A percentile compares a stretch with the other conserved stretches of the same genome.
phyloP scores from a whole-genome alignment of 2,888 invertebrate species.

The Amphipoea oculea region DNA sequence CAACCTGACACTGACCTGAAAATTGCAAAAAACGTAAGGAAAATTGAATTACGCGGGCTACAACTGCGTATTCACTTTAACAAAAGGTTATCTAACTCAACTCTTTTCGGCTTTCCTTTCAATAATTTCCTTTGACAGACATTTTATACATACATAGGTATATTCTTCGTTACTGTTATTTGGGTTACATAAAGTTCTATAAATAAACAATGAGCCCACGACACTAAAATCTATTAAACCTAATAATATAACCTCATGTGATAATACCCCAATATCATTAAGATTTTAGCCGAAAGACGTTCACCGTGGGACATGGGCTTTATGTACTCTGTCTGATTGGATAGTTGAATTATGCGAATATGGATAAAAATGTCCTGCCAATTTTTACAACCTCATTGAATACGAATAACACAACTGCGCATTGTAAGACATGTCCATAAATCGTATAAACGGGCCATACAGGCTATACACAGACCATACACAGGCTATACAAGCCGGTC shows the following conservation, averaged over 20 bases:
- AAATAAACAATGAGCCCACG: too few species aligned
- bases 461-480: conserved; percentile 36
- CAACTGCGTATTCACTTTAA: too few species aligned
- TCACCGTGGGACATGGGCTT: too few species aligned
- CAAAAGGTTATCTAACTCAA: background rate
- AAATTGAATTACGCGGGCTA: too few species aligned
- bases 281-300: background rate
- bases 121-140: background rate
- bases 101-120: too few species aligned
- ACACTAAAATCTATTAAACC: too few species aligned
- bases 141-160: background rate
- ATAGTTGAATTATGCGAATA: background rate
- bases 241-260: too few species aligned
- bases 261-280: too few species aligned
- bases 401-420: conserved; percentile 24
- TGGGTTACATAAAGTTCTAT: background rate
- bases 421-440: conserved; percentile 49
- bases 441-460: conserved; percentile 38
- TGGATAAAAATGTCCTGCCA: background rate
- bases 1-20: too few species aligned
- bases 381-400: conserved; percentile 10
- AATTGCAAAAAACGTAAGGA: too few species aligned
- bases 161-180: background rate
- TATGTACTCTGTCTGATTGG: background rate
- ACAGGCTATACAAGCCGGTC: conserved; percentile 44